These are phyloP conservation scores for Pardosa pseudoannulata DNA, from an alignment of 2,888 invertebrate genomes.

Conservation along the genomic window DNA sequence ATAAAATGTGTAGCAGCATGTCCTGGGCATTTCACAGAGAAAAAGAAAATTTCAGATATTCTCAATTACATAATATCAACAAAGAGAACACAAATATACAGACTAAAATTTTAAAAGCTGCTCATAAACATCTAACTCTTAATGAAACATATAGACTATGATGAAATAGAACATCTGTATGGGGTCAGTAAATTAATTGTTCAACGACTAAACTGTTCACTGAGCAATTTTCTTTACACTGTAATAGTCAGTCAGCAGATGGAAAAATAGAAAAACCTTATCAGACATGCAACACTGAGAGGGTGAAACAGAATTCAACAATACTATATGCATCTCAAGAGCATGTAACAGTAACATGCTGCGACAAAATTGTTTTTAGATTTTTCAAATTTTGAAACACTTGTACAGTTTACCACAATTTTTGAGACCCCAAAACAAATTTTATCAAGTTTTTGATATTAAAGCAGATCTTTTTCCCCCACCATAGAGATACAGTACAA, in stretches of 20 bases:
- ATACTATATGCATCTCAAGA: too few species aligned
- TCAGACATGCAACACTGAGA: not conserved
- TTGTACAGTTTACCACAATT: too few species aligned
- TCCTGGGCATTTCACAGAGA: slow-evolving; percentile 41
- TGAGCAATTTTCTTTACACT: slow-evolving; percentile 52
- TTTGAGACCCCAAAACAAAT: too few species aligned
- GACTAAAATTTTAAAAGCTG: slow-evolving; percentile 68
- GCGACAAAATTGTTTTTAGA: too few species aligned
- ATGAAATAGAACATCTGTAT: slow-evolving; percentile 56
- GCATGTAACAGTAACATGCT: too few species aligned
- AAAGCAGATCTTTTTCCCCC: too few species aligned
- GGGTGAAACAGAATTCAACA: not conserved
- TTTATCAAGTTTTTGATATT: too few species aligned
- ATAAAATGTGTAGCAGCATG: slow-evolving; percentile 68
- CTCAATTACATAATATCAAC: slow-evolving; percentile 23
- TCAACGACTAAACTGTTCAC: slow-evolving; percentile 60
- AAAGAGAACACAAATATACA: slow-evolving; percentile 56
- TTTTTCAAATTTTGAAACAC: too few species aligned
- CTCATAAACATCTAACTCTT: slow-evolving; percentile 55
- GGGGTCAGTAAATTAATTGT: slow-evolving; percentile 34
- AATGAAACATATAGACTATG: slow-evolving; percentile 58
- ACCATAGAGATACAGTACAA: too few species aligned
- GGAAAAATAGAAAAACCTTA: not conserved
- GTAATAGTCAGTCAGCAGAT: not conserved
- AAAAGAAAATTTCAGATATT: slow-evolving; percentile 41